Evolutionary conservation across 2,797 vertebrate genomes (phyloP).

Genomic region (Xenopus petersii): DNA sequence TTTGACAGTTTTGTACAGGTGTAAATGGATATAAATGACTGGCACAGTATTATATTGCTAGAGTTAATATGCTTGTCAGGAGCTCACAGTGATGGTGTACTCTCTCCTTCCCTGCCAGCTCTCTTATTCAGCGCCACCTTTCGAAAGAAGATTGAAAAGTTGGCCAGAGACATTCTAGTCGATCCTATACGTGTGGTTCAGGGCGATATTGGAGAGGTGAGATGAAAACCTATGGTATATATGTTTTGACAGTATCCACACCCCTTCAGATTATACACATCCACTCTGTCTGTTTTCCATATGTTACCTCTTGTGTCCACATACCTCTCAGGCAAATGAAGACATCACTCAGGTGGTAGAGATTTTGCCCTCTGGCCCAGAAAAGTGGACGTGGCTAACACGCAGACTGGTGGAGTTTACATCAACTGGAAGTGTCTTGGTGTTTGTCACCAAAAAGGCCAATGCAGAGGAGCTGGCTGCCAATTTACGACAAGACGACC

Average conservation of each 20-base stretch:
- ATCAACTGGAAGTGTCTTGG: constrained; percentile 88
- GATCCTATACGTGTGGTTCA: constrained; percentile 97
- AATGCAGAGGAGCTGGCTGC: constrained; percentile 91
- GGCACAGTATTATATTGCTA: no score
- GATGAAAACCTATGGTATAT: not conserved
- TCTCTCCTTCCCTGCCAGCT: constrained; percentile 63
- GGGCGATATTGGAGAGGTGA: constrained; percentile 97
- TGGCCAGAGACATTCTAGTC: constrained; percentile 91
- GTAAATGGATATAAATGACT: no score
- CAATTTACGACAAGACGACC: constrained; percentile 90
- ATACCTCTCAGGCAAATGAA: constrained; percentile 83
- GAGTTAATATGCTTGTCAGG: no score
- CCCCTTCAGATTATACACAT: no score
- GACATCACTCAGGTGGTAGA: constrained; percentile 96
- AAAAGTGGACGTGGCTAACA: constrained; percentile 94
- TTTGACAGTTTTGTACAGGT: not conserved
- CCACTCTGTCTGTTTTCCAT: no score
- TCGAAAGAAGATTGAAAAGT: constrained; percentile 93
- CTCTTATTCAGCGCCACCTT: constrained; percentile 97
- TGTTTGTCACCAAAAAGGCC: constrained; percentile 96
- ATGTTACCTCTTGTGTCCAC: no score
- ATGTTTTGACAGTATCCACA: no score
- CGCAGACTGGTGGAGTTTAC: constrained; percentile 92
- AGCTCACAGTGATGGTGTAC: no score
- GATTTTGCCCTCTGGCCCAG: constrained; percentile 77